Conservation (phyloP, 2,797 vertebrate species). For the Aselliscus stoliczkanus region DNA sequence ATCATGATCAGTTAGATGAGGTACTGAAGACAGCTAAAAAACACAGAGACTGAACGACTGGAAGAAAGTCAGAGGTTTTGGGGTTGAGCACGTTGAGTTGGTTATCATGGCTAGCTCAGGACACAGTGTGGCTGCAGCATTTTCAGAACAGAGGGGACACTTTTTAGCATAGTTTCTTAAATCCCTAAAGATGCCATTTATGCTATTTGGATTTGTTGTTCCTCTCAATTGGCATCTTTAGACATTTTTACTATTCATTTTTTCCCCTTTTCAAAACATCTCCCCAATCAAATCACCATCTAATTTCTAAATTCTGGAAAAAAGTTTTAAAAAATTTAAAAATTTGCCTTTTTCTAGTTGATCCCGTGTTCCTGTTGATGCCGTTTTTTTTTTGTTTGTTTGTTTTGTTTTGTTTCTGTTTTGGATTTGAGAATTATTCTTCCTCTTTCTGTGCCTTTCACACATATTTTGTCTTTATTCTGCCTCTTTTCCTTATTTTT, state of each 20-base stretch:
- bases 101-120: slow-evolving; percentile 79
- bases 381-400: not conserved
- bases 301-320: slow-evolving; percentile 54
- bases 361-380: not conserved
- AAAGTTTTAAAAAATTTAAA: too few relatives aligned
- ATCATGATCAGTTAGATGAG: slow-evolving; percentile 63
- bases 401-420: not conserved
- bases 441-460: not conserved
- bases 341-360: slow-evolving; percentile 35
- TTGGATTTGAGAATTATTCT: not conserved
- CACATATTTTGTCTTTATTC: not conserved
- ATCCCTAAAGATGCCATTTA: slow-evolving; percentile 83
- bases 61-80: slow-evolving; percentile 69
- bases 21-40: slow-evolving; percentile 51
- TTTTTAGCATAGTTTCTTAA: slow-evolving; percentile 78
- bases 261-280: slow-evolving; percentile 75
- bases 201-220: slow-evolving; percentile 84
- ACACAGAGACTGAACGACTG: slow-evolving; percentile 58
- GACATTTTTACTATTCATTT: slow-evolving; percentile 78
- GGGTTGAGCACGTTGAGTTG: slow-evolving; percentile 54
- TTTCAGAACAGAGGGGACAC: slow-evolving; percentile 78
- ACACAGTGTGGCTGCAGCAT: slow-evolving; percentile 66
- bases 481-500: not conserved
- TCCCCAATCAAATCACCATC: slow-evolving; percentile 74
- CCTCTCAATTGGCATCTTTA: slow-evolving; percentile 82